These are phyloP conservation scores for Hipposideros larvatus DNA, from an alignment of 2,797 vertebrate species.

Conservation along the genomic window DNA sequence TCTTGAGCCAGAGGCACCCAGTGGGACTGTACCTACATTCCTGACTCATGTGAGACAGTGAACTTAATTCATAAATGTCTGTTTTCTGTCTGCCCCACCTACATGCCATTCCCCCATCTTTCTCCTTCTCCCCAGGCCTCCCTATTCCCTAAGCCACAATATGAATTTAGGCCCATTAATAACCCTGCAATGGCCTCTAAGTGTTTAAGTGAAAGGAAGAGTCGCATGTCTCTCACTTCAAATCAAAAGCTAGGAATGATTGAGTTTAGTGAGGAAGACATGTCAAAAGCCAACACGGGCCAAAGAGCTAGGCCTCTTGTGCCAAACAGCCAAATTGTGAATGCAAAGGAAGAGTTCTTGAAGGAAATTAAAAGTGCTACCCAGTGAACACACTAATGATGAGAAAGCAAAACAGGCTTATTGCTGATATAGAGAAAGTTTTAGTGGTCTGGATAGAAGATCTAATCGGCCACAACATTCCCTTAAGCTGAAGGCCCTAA, in stretches of 20 bases:
- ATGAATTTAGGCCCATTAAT: background rate
- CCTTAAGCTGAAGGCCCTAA: background rate
- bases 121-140: background rate
- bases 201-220: background rate
- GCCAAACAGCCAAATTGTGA: background rate
- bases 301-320: background rate
- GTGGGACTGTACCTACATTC: background rate
- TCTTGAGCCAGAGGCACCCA: background rate
- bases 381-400: background rate
- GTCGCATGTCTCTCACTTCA: background rate
- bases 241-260: background rate
- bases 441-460: background rate
- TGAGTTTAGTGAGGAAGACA: background rate
- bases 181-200: background rate
- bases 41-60: background rate
- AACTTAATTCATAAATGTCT: background rate
- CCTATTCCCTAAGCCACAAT: background rate
- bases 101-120: too few species aligned
- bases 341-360: background rate
- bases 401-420: background rate
- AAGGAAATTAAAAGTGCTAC: background rate
- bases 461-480: background rate
- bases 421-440: background rate
- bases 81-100: background rate
- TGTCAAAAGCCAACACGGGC: background rate